These are phyloP conservation scores for Leucosticte australis DNA, from an alignment of 2,113 vertebrate species.

Conservation along the genomic window DNA sequence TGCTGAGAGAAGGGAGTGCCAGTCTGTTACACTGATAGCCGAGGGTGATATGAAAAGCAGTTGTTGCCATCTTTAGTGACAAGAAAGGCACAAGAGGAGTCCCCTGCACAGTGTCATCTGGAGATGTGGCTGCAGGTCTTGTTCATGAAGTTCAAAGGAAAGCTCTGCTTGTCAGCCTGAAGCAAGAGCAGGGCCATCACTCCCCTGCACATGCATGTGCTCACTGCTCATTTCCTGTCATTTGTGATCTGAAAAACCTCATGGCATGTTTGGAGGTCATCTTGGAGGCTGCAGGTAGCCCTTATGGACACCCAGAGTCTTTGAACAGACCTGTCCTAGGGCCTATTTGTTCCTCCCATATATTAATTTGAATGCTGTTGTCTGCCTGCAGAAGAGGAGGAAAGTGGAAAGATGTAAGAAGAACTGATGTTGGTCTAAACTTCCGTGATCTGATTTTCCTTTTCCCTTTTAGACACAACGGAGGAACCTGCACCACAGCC, in stretches of 20 bases:
- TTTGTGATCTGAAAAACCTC: not conserved
- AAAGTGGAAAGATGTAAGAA: not conserved
- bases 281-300: not conserved
- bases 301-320: not conserved
- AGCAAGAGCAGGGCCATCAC: not conserved
- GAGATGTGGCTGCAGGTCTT: not conserved
- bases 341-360: not conserved
- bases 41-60: not conserved
- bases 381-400: not conserved
- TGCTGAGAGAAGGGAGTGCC: not conserved
- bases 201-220: not conserved
- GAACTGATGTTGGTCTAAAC: not conserved
- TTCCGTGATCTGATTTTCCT: not conserved
- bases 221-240: not conserved
- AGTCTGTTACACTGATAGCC: not conserved
- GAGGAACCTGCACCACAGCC: slow-evolving; percentile 89
- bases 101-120: not conserved
- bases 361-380: not conserved
- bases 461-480: slow-evolving; percentile 80
- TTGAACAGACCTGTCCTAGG: not conserved
- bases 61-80: not conserved
- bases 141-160: not conserved
- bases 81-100: not conserved
- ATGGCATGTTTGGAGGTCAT: not conserved
- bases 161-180: not conserved